These are phyloP conservation scores for Cephus cinctus DNA, from an alignment of 1,140 invertebrate species.

Conservation along the genomic window DNA sequence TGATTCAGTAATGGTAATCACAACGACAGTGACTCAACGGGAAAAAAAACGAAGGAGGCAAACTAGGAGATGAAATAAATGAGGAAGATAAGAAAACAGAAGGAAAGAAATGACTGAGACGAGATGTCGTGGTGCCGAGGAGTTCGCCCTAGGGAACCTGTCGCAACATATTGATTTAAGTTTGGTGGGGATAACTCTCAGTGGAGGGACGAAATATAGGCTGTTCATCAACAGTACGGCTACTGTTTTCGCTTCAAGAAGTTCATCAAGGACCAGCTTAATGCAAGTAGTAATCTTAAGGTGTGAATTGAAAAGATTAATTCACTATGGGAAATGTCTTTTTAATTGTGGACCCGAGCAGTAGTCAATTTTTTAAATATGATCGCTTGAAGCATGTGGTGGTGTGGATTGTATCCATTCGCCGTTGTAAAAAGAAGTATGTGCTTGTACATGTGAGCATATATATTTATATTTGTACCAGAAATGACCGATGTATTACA, in stretches of 20 bases:
- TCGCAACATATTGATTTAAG: conserved; percentile 54
- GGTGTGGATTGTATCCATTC: too few species aligned
- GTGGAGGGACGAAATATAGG: conserved; percentile 26
- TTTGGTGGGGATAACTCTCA: conserved; percentile 33
- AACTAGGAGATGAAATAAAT: conserved; percentile 12
- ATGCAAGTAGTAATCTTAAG: neutral
- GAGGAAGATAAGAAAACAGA: conserved; percentile 19
- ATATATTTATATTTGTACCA: too few species aligned
- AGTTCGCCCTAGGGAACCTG: conserved; percentile 35
- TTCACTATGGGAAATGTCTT: neutral
- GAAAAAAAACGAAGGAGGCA: conserved; percentile 13
- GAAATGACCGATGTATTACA: too few species aligned
- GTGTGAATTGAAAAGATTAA: neutral
- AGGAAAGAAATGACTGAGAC: conserved; percentile 3
- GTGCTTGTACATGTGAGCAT: too few species aligned
- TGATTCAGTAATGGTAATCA: too few species aligned
- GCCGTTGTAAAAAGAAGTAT: too few species aligned
- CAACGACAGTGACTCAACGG: too few species aligned
- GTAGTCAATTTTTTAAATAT: too few species aligned
- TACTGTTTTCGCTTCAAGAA: too few species aligned
- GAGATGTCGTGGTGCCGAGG: conserved; percentile 17
- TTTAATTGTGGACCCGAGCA: too few species aligned
- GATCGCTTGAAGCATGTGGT: too few species aligned
- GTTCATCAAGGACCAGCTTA: too few species aligned
- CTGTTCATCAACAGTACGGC: conserved; percentile 28